Conservation (phyloP, 2,113 vertebrate species). For the Notothenia coriiceps region DNA sequence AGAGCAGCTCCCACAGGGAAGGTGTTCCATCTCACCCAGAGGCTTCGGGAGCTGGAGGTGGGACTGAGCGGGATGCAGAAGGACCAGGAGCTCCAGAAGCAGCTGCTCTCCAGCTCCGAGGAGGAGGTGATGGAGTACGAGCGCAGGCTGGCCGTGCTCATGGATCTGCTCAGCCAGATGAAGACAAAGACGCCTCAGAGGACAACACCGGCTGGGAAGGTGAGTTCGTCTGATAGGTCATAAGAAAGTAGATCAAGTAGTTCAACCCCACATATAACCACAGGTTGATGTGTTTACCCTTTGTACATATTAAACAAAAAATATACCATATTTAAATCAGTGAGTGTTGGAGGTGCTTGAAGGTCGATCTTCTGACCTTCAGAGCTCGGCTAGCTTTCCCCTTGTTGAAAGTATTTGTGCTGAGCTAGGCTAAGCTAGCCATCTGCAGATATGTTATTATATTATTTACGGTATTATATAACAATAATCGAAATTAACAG, state of each 20-base stretch:
- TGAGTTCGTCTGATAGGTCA: constrained; percentile 15
- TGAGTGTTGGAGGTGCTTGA: too few relatives aligned
- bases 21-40: constrained; percentile 83
- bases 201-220: constrained; percentile 37
- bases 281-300: too few relatives aligned
- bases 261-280: too few relatives aligned
- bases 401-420: background rate
- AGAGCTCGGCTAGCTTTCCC: background rate
- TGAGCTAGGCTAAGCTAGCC: background rate
- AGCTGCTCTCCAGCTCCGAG: constrained; percentile 86
- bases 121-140: constrained; percentile 89
- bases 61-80: constrained; percentile 84
- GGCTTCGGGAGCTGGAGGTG: constrained; percentile 86
- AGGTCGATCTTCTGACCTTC: too few relatives aligned
- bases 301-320: too few relatives aligned
- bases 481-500: too few relatives aligned
- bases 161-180: constrained; percentile 84
- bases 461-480: too few relatives aligned
- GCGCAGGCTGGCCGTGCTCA: constrained; percentile 84
- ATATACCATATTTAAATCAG: too few relatives aligned
- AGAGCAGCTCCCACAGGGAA: constrained; percentile 68
- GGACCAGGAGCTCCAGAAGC: constrained; percentile 87
- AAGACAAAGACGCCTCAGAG: constrained; percentile 56
- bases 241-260: background rate
- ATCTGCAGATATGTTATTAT: background rate